Evolutionary conservation across 2,888 invertebrate species (phyloP).

Genomic region (Lagria hirta): DNA sequence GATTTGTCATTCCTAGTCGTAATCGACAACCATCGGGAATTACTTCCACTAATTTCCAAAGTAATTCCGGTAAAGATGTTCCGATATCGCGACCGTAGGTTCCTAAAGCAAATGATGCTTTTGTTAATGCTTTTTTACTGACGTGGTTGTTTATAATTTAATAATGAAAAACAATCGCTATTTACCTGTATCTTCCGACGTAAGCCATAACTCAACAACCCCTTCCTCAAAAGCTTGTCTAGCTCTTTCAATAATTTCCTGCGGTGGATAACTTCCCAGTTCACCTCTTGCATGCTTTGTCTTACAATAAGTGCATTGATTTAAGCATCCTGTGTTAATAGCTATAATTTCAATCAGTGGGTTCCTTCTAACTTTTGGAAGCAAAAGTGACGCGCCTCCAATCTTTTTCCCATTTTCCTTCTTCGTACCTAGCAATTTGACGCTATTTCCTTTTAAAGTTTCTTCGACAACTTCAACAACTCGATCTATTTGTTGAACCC

Average conservation of each 20-base stretch:
- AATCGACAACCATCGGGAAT: conserved; percentile 76
- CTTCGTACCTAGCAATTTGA: conserved; percentile 69
- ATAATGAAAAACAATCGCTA: conserved; percentile 1
- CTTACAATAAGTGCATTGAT: conserved; percentile 98
- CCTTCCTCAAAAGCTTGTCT: conserved; percentile 87
- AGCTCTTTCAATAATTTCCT: conserved; percentile 86
- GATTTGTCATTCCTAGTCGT: conserved; percentile 97
- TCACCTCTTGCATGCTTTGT: conserved; percentile 97
- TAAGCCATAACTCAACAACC: conserved; percentile 95
- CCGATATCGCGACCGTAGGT: conserved; percentile 96
- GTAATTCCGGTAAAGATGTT: conserved; percentile 79
- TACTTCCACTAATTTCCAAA: conserved; percentile 80
- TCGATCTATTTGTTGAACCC: conserved; percentile 97
- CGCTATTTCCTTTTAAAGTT: conserved; percentile 79
- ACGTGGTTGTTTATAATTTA: conserved; percentile 1
- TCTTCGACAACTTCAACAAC: conserved; percentile 98
- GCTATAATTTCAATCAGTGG: conserved; percentile 96
- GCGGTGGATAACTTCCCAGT: conserved; percentile 89
- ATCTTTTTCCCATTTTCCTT: conserved; percentile 75
- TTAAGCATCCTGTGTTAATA: conserved; percentile 94
- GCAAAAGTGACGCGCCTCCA: conserved; percentile 81
- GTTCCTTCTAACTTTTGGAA: conserved; percentile 95
- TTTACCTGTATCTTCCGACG: conserved; percentile 92
- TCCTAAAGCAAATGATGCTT: conserved; percentile 47
- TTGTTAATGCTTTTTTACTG: neutral